Percentiles rank a stretch among this genome's conserved stretches.
phyloP scores from a whole-genome alignment of 2,888 invertebrate genomes.

The Scaptomyza flava region DNA sequence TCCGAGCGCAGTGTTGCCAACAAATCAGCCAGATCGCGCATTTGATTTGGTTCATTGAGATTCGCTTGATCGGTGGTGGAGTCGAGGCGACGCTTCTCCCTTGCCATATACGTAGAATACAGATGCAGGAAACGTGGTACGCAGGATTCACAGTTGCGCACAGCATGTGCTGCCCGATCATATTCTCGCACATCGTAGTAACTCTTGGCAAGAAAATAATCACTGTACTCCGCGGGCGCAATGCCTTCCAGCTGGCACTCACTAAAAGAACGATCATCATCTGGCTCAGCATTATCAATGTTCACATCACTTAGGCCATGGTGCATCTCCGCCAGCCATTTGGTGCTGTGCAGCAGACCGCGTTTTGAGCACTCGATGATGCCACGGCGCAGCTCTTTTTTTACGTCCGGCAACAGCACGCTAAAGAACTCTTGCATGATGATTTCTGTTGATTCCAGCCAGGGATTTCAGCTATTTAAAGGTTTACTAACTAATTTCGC shows the following conservation, averaged over 20 bases:
- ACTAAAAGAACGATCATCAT: constrained; percentile 56
- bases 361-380: constrained; percentile 91
- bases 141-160: constrained; percentile 88
- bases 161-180: constrained; percentile 92
- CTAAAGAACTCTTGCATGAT: constrained; percentile 78
- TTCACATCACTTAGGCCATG: constrained; percentile 90
- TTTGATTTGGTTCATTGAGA: constrained; percentile 82
- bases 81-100: constrained; percentile 95
- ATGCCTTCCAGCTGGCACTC: constrained; percentile 79
- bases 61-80: constrained; percentile 89
- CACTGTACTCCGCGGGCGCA: constrained; percentile 86
- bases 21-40: constrained; percentile 86
- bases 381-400: constrained; percentile 87
- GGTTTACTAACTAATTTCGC: constrained; percentile 12
- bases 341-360: constrained; percentile 91
- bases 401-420: constrained; percentile 87
- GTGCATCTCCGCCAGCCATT: constrained; percentile 95
- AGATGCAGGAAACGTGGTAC: constrained; percentile 93
- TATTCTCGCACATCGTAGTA: constrained; percentile 97
- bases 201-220: constrained; percentile 92
- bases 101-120: constrained; percentile 94
- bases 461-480: neutral
- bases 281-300: constrained; percentile 49
- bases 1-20: constrained; percentile 86
- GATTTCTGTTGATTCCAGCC: neutral